These are phyloP conservation scores for Andrena fulva DNA, from an alignment of 2,888 invertebrate genomes.

Conservation along the genomic window DNA sequence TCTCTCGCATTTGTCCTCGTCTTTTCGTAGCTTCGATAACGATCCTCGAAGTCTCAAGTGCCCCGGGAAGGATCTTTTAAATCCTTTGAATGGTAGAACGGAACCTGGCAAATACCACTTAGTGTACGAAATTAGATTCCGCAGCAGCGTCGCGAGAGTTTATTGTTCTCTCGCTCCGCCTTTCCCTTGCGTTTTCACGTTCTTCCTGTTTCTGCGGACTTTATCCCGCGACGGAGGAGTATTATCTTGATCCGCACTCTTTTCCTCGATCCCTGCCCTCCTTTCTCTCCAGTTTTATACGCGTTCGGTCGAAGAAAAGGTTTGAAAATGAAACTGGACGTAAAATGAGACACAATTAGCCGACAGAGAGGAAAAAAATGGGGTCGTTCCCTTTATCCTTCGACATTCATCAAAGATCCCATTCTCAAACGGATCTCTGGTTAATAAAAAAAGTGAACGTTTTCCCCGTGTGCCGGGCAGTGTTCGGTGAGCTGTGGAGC, in stretches of 20 bases:
- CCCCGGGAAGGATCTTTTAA: slow-evolving; percentile 28
- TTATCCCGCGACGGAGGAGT: slow-evolving; percentile 28
- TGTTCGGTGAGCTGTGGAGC: slow-evolving; percentile 97
- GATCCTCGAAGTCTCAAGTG: slow-evolving; percentile 20
- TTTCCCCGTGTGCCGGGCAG: slow-evolving; percentile 85
- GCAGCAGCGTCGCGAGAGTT: slow-evolving; percentile 38
- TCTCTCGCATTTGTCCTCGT: slow-evolving; percentile 13
- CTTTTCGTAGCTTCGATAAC: slow-evolving; percentile 26
- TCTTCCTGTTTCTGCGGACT: slow-evolving; percentile 39
- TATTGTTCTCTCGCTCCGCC: slow-evolving; percentile 44
- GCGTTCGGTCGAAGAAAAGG: slow-evolving; percentile 22
- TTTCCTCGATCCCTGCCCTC: background rate
- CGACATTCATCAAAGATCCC: background rate
- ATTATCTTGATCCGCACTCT: slow-evolving; percentile 45
- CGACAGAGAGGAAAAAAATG: no score
- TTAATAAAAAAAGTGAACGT: slow-evolving; percentile 17
- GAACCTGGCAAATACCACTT: slow-evolving; percentile 43
- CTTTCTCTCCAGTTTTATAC: background rate
- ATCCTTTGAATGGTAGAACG: slow-evolving; percentile 30
- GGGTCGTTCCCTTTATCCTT: background rate
- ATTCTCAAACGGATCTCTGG: slow-evolving; percentile 11
- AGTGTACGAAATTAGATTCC: slow-evolving; percentile 61
- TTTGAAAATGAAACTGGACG: slow-evolving; percentile 20
- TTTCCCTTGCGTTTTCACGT: slow-evolving; percentile 35
- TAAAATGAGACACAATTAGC: slow-evolving; percentile 5